Evolutionary conservation across 1,140 invertebrate species (phyloP), one percentile per base, ranked within the genome.

Genomic region (Drosophila cardini): DNA sequence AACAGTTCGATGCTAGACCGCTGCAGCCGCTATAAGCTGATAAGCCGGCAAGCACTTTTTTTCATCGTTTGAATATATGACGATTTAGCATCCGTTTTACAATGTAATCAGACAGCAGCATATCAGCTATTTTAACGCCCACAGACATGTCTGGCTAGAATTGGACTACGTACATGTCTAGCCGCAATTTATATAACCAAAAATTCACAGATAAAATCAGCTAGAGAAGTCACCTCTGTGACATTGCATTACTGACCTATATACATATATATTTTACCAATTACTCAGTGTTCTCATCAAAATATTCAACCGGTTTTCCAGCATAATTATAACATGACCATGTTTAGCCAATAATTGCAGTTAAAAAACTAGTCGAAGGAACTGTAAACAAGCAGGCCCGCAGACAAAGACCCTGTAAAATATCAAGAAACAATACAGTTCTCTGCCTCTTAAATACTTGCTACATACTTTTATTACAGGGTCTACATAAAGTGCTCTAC

Each of bases 161-260:
- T 9, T 36, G 7, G 11, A 21, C 42, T 43, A 48, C 9, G 9
- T 11, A 30, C 4, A 26, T 13, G n/a, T 40, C 34, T 9, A 21
- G 50, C 0, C n/a, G 26, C 10, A 2, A 63, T 4, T 18, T 34
- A 42, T 15, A 43, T 34, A 69, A n/a, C 9, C 9, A 58, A 16
- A 30, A 56, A 26, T 38, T 10, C 36, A 53, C 43, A 40, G 42
- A 58, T 46, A 38, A 50, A 58, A 48, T 61, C 9, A 15, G 21
- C n/a, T 34, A 45, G 42, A 26, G 40, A 8, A 6, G 40, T 36
- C 40, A 26, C 32, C 38, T 42, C 40, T 16, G 48, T 50, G 45
- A 50, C 55, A 36, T 58, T 64, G 67, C 65, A 64, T 82, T 70
- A 82, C 78, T 86, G 82, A 86, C 82, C 82, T 86, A 86, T 26